These are phyloP conservation scores for Drosophila navojoa DNA, from an alignment of 1,140 invertebrate genomes.

Conservation along the genomic window DNA sequence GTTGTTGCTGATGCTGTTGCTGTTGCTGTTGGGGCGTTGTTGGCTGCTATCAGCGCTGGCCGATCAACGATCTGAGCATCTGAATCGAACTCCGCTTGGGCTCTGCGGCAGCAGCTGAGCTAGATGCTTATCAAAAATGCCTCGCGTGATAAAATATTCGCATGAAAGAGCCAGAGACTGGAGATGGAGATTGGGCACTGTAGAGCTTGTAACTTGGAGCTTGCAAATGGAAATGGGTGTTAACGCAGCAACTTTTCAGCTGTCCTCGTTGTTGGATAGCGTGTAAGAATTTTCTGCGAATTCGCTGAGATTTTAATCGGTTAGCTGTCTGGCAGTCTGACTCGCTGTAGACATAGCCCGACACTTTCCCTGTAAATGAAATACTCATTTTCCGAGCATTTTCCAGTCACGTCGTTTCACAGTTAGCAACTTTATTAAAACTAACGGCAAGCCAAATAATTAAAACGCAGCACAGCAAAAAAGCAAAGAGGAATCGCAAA, in stretches of 20 bases:
- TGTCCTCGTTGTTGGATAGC: conserved; percentile 59
- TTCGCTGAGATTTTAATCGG: conserved; percentile 78
- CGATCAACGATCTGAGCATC: conserved; percentile 60
- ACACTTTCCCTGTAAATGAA: conserved; percentile 77
- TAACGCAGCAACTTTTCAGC: conserved; percentile 77
- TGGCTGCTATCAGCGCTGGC: conserved; percentile 39
- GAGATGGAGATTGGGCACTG: neutral
- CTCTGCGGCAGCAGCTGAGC: neutral
- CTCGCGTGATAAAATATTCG: conserved; percentile 77
- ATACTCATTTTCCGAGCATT: conserved; percentile 63
- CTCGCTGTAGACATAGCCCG: conserved; percentile 6
- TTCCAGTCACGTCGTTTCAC: conserved; percentile 79
- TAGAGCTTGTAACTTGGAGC: neutral
- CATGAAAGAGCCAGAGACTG: conserved; percentile 53
- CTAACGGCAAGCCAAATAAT: conserved; percentile 78
- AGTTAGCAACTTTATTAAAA: conserved; percentile 82
- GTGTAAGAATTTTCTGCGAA: conserved; percentile 78
- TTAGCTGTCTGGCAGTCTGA: conserved; percentile 40
- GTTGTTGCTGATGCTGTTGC: too few relatives aligned
- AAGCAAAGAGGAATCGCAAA: conserved; percentile 62
- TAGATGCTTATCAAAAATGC: conserved; percentile 72
- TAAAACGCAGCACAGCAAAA: conserved; percentile 66
- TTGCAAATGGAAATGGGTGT: conserved; percentile 59
- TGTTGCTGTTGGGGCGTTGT: conserved; percentile 50
- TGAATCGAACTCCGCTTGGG: conserved; percentile 36